Base-by-base conservation (phyloP, 1,140 invertebrate genomes). In the Myzus persicae region DNA sequence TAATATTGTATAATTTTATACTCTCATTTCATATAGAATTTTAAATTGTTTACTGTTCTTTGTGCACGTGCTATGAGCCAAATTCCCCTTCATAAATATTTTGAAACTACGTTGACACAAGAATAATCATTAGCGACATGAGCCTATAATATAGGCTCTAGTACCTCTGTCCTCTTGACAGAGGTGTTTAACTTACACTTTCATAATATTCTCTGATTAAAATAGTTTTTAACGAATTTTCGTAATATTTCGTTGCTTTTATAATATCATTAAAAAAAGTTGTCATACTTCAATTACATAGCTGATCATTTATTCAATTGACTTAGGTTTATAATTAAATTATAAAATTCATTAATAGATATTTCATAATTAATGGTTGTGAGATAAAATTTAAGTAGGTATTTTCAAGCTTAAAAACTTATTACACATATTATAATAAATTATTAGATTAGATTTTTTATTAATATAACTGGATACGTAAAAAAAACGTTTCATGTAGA, bases 1-100 rank as follows among this genome's bases (percentile, higher is more conserved):
- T 87, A 84, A 42, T 84, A 84, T 24, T 46, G 82, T 85, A 44
- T 87, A 87, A 87, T 87, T 46, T 87, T 44, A 42, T 18, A 26
- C 31, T 87, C 31, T 44, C 11, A 46, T 44, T 87, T 87, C 40
- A 87, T 14, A 26, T 18, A 44, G 42, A 44, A 31, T 87, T 87
- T 87, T 42, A 46, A 87, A 87, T 44, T 44, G 40, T 87, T 44
- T 87, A 6, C 26, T 87, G 7, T 48, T 44, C 26, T 87, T 87
- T n/a, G 26, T n/a, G 40, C 42, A 87, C 84, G 84, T 87, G 42
- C n/a, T 87, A 46, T 46, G 84, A n/a, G 42, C 31, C 26, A 31
- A 85, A 85, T 85, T 85, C 20, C 11, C 11, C 40, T 87, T 42
- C 42, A 44, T 87, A 87, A 87, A 87, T 31, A 76, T 76, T 76